These are phyloP conservation scores for Gadopsis marmoratus DNA, from an alignment of 2,797 vertebrate genomes.

Conservation along the genomic window DNA sequence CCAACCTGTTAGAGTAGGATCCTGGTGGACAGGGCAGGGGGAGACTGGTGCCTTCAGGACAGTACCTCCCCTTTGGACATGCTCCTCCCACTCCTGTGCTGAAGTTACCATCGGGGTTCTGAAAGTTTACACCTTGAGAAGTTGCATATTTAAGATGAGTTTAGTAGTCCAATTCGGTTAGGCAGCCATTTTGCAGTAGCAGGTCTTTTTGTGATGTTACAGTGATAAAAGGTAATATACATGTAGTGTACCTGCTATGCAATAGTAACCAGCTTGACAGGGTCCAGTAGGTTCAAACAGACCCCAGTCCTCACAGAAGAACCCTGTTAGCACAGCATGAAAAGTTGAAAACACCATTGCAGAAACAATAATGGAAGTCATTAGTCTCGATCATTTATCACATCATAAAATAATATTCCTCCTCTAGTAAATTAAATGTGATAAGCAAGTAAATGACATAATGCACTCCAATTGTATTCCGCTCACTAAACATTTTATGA, in stretches of 20 bases:
- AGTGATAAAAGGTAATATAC: neutral
- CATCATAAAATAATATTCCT: constrained; percentile 9
- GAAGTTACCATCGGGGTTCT: constrained; percentile 85
- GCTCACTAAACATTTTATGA: constrained; percentile 17
- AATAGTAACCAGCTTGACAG: constrained; percentile 90
- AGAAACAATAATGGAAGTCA: constrained; percentile 9
- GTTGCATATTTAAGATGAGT: constrained; percentile 24
- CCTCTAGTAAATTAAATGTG: constrained; percentile 9
- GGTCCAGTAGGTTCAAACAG: constrained; percentile 87
- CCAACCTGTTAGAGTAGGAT: constrained; percentile 91
- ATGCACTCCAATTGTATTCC: neutral
- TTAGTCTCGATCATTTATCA: neutral
- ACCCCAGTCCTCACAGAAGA: constrained; percentile 90
- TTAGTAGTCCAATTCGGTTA: neutral
- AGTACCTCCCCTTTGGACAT: constrained; percentile 91
- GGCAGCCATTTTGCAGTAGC: neutral
- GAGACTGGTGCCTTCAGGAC: constrained; percentile 87
- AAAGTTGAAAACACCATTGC: constrained; percentile 40
- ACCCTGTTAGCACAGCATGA: constrained; percentile 74
- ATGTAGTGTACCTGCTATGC: constrained; percentile 83
- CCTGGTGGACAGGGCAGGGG: constrained; percentile 89
- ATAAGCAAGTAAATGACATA: constrained; percentile 10
- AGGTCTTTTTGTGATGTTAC: neutral
- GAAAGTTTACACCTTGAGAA: constrained; percentile 88
- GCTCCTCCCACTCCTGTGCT: constrained; percentile 88